Conservation (phyloP, 2,113 vertebrate genomes). For the Phalacrocorax aristotelis region DNA sequence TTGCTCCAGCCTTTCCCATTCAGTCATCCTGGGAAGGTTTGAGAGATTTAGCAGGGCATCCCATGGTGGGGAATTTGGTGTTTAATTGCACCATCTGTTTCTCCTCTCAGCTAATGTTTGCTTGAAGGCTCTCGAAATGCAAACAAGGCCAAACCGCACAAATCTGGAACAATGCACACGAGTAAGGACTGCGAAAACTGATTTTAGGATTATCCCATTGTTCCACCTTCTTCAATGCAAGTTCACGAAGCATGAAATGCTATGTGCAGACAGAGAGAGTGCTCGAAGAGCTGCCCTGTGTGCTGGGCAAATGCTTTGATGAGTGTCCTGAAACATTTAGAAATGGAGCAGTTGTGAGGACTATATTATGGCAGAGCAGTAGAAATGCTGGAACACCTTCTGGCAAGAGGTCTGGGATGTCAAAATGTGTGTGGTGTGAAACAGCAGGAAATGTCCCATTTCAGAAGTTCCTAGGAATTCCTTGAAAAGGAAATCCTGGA, state of each 20-base stretch:
- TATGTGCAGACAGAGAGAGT: neutral
- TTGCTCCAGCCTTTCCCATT: neutral
- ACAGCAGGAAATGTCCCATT: neutral
- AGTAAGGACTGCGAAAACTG: neutral
- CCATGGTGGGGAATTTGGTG: neutral
- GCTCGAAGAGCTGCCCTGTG: fast-evolving
- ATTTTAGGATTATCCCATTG: neutral
- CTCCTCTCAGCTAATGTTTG: neutral
- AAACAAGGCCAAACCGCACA: neutral
- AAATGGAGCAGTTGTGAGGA: neutral
- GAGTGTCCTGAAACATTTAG: neutral
- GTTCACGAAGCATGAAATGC: neutral
- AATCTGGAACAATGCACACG: neutral
- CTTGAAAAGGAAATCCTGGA: neutral
- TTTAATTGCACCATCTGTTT: constrained; percentile 24
- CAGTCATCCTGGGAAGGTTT: neutral
- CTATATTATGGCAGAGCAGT: neutral
- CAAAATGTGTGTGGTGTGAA: no score
- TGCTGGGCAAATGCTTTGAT: neutral
- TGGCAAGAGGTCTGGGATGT: neutral
- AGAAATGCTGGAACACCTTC: neutral
- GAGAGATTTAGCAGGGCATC: neutral
- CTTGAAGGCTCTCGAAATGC: neutral
- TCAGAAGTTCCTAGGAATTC: neutral
- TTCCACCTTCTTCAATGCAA: neutral